phyloP scores from a whole-genome alignment of 53 echinoderm and acorn worm species.

The Pentamera pediparva region DNA sequence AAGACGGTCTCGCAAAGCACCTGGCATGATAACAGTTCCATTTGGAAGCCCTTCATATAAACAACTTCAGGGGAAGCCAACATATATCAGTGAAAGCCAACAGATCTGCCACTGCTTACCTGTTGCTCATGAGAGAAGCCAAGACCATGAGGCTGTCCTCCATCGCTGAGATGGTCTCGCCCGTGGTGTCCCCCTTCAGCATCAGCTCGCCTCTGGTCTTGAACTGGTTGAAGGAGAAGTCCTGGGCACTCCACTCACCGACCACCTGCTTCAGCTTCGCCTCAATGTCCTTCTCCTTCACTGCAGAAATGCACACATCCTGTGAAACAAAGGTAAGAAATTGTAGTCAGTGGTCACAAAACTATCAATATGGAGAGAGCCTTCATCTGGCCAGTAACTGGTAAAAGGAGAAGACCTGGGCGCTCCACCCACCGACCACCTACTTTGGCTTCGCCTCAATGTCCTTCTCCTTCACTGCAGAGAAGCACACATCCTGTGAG shows the following conservation, averaged over 20 bases:
- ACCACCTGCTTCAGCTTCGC: conserved; percentile 96
- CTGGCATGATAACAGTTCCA: no score
- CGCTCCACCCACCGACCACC: conserved; percentile 93
- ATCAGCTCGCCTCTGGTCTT: conserved; percentile 96
- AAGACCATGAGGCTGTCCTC: conserved; percentile 99
- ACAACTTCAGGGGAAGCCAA: no score
- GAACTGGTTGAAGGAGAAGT: conserved; percentile 83
- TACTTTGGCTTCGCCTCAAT: conserved; percentile 97
- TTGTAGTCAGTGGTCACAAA: no score
- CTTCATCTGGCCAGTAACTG: conserved; percentile 90
- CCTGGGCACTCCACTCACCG: conserved; percentile 92
- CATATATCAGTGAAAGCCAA: no score
- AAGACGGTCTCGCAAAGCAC: no score
- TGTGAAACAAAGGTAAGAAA: no score
- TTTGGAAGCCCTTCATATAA: no score
- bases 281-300: conserved; percentile 98
- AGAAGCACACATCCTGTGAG: conserved; percentile 95
- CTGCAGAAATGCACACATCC: conserved; percentile 98
- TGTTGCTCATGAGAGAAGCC: conserved; percentile 97
- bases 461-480: conserved; percentile 98
- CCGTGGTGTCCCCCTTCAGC: conserved; percentile 91
- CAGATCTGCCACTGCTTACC: conserved; percentile 40
- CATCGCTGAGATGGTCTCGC: conserved; percentile 94
- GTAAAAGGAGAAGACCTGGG: conserved; percentile 83
- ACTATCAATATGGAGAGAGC: no score